Percentiles rank a stretch among this genome's conserved stretches.
These are phyloP conservation scores for Prosopocoilus inquinatus DNA, from an alignment of 2,888 invertebrate genomes.

Conservation along the genomic window DNA sequence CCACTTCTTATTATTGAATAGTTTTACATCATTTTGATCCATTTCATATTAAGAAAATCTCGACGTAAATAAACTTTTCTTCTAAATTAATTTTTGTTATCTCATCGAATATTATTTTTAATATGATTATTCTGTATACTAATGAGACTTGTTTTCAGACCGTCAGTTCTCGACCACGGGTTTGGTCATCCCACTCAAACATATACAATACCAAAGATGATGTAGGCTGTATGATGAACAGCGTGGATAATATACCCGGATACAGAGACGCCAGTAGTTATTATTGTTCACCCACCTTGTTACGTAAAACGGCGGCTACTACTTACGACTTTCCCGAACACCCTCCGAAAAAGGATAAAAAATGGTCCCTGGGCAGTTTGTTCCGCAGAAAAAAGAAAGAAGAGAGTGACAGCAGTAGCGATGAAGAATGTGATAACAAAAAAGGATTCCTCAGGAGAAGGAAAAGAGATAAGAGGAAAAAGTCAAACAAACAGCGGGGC, in stretches of 20 bases:
- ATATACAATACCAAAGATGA: constrained; percentile 41
- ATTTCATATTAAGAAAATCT: too few relatives aligned
- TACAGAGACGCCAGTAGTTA: constrained; percentile 14
- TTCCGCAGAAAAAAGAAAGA: constrained; percentile 74
- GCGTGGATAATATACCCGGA: constrained; percentile 39
- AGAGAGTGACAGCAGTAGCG: constrained; percentile 57
- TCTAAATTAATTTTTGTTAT: too few relatives aligned
- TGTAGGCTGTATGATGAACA: constrained; percentile 41
- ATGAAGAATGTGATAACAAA: constrained; percentile 46
- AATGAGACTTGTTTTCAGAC: constrained; percentile 43
- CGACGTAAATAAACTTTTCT: too few relatives aligned
- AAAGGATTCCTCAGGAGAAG: constrained; percentile 47
- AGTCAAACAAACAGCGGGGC: constrained; percentile 54
- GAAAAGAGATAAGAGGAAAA: constrained; percentile 55
- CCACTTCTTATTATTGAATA: too few relatives aligned
- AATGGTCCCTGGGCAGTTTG: constrained; percentile 80
- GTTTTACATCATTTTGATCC: too few relatives aligned
- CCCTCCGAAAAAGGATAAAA: constrained; percentile 61
- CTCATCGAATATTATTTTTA: too few relatives aligned
- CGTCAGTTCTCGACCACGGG: constrained; percentile 49
- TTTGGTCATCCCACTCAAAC: constrained; percentile 48
- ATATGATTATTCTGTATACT: too few relatives aligned
- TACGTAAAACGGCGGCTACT: constrained; percentile 46
- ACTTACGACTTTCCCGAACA: constrained; percentile 51
- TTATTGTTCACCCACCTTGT: constrained; percentile 38